Base-by-base conservation (phyloP, 2,888 invertebrate genomes). In the Nowickia ferox region DNA sequence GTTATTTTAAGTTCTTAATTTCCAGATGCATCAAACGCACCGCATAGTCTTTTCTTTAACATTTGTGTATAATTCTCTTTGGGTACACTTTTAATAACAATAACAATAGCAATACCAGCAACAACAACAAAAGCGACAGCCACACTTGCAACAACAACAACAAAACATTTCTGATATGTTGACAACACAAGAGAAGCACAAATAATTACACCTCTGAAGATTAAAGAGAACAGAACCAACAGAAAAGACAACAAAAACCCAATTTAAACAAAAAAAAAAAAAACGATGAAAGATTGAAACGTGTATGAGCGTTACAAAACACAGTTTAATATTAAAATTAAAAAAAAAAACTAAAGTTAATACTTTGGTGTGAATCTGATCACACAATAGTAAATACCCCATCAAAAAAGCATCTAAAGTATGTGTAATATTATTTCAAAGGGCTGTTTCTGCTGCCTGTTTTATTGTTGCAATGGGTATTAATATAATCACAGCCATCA, bases 101-200 rank as follows among this genome's bases (percentile, higher is more conserved):
- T 80, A 68, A 46, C 65, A 48, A 48, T 46, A 55, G 13, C 51
- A 68, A 30, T 61, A 55, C 42, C 75, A 84, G 17, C 30, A 75
- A 38, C 44, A 48, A 15, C 69, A 38, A 13, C 53, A 13, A 1
- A 46, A 42, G 15, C n/a, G 10, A 19, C 46, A 38, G 6, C 6
- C 6, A 15, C 30, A 66, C 44, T 86, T 87, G 88, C 88, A 88
- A 88, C 88, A 89, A 89, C 89, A 90, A 40, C 42, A 61, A 42
- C 42, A 38, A 80, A 80, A 76, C 38, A 59, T 90, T 90, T 90
- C 90, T 89, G 90, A 90, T 91, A 91, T 91, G 92, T 92, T 92
- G 92, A 92, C 92, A 92, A 92, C 90, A 89, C 87, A 90, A 90
- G 91, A 91, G 92, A 91, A 90, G 90, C 90, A 90, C 89, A 89